Evolutionary conservation across 2,113 vertebrate genomes (phyloP), one percentile per base, ranked within the genome.

Genomic region (Carollia perspicillata): DNA sequence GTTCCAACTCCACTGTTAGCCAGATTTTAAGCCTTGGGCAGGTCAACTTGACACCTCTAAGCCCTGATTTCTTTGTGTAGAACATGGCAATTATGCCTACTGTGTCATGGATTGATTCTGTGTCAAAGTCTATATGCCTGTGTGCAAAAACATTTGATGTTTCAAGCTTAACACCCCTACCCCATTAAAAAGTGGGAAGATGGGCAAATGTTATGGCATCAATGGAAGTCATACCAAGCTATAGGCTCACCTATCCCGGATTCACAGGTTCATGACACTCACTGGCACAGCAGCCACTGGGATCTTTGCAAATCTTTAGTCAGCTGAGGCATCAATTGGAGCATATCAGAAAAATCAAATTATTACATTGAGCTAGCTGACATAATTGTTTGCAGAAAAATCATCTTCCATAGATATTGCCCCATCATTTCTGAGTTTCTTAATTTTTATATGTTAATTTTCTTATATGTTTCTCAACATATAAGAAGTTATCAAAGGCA

Each of bases 151-250:
- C 37, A 1, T 65, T 13, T 74, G 9, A 0, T 30, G 18, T 66
- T 65, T 51, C 58, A 58, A 68, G 71, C 37, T 78, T 53, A 44
- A 33, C 1, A 0, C 18, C 33, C 17, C 35, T 7, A 35, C 28
- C 47, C 33, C 53, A 18, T 20, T 53, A 40, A 23, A 37, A 55
- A 66, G 16, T 20, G 37, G 49, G 33, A 37, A 79, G 53, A 18
- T 35, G 37, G 69, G n/a, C 2, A 26, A 13, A 69, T 22, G 28
- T 22, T 42, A 9, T 0, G 2, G 42, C 65, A 18, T 74, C 16
- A 7, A 17, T 5, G 8, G 26, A 5, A 71, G 3, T 14, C 14
- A 1, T 5, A 33, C 44, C 51, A 16, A 3, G 6, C 17, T 3
- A 3, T 37, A 26, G 75, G 63, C n/a, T 79, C 11, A 20, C 17